These are phyloP conservation scores for Gordius sp. DNA, from an alignment of 2,888 invertebrate genomes.

Conservation along the genomic window DNA sequence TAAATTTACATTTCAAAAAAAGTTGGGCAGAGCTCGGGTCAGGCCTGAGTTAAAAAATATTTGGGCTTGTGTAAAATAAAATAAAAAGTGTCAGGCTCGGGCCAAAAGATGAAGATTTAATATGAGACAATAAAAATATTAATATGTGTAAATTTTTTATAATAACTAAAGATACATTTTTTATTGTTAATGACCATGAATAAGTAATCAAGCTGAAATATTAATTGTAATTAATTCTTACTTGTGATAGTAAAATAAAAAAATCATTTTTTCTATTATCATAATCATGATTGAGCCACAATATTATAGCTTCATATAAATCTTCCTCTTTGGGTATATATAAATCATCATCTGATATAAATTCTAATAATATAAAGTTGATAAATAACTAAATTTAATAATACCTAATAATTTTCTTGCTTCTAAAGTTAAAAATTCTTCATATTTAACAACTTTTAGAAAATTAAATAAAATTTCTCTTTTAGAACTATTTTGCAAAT, in stretches of 20 bases:
- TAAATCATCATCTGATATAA: slow-evolving; percentile 31
- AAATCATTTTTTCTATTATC: slow-evolving; percentile 26
- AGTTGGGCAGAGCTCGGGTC: too few species aligned
- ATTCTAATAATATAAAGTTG: slow-evolving; percentile 30
- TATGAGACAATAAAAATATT: too few species aligned
- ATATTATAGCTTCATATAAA: slow-evolving; percentile 31
- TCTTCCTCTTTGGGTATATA: slow-evolving; percentile 32
- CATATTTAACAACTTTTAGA: slow-evolving; percentile 22
- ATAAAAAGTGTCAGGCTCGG: too few species aligned
- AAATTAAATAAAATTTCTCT: slow-evolving; percentile 24
- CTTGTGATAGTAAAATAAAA: slow-evolving; percentile 24
- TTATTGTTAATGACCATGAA: neutral
- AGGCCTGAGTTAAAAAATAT: too few species aligned
- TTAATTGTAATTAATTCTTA: neutral
- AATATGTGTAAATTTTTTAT: too few species aligned
- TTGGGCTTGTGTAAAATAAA: too few species aligned
- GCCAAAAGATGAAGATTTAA: too few species aligned
- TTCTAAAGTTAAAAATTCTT: slow-evolving; percentile 23
- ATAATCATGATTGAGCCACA: slow-evolving; percentile 30
- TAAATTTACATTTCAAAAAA: too few species aligned
- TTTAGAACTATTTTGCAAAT: slow-evolving; percentile 30
- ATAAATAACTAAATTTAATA: slow-evolving; percentile 23
- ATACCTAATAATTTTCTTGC: slow-evolving; percentile 3
- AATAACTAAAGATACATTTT: too few species aligned
- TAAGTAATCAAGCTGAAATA: neutral